Evolutionary conservation across 2,113 vertebrate species (phyloP).

Genomic region (Monopterus albus): DNA sequence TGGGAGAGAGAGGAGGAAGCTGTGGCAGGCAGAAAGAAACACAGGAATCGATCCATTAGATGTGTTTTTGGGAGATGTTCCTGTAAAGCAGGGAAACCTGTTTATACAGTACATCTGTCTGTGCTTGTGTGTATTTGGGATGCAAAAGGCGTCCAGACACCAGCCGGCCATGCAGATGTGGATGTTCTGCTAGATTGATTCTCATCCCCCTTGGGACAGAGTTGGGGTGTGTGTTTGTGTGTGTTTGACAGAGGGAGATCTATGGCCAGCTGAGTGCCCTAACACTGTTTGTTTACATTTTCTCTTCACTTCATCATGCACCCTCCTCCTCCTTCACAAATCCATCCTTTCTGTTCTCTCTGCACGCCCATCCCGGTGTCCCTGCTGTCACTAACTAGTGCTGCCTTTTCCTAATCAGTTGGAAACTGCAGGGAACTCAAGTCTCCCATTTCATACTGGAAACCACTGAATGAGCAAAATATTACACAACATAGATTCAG

Average conservation of each 20-base stretch:
- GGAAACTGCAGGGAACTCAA: not conserved
- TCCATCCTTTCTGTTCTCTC: conserved; percentile 13
- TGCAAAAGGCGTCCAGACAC: conserved; percentile 43
- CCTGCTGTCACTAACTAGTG: conserved; percentile 8
- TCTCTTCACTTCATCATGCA: conserved; percentile 5
- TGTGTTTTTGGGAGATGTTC: not conserved
- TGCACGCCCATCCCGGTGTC: not conserved
- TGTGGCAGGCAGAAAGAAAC: not conserved
- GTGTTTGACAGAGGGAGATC: conserved; percentile 26
- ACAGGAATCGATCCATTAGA: conserved; percentile 6
- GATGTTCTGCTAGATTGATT: conserved; percentile 65
- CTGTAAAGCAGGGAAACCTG: not conserved
- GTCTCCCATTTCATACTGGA: no score
- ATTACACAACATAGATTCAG: no score
- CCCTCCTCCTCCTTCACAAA: conserved; percentile 10
- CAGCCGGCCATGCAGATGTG: conserved; percentile 61
- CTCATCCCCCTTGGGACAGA: conserved; percentile 28
- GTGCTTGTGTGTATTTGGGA: conserved; percentile 24
- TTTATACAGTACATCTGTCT: not conserved
- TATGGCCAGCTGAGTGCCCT: conserved; percentile 29
- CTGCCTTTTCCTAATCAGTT: conserved; percentile 40
- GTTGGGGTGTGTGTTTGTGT: not conserved
- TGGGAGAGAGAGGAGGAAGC: not conserved
- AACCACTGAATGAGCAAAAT: no score
- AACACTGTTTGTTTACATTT: conserved; percentile 53